Conservation (phyloP, 64 coral and sea anemone species). For the Acropora tenuis region DNA sequence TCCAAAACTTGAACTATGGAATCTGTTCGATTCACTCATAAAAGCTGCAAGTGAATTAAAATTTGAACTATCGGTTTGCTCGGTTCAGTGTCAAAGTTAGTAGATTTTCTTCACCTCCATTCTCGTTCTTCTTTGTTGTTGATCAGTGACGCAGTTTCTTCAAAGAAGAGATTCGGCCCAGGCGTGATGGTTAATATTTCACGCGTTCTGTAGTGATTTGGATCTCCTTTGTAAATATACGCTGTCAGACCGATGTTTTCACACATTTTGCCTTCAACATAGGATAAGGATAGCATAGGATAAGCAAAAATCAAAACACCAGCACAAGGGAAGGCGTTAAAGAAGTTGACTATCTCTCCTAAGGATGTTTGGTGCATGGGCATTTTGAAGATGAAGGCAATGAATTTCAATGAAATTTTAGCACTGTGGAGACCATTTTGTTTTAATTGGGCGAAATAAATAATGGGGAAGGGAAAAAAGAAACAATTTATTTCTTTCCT, state of each 20-base stretch:
- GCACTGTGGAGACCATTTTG: too few species aligned
- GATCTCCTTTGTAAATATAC: neutral
- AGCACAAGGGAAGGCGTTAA: neutral
- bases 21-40: too few species aligned
- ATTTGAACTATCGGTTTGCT: neutral
- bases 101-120: neutral
- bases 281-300: neutral
- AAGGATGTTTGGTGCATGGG: neutral
- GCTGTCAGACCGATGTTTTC: neutral
- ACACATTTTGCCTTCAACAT: neutral
- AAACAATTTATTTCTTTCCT: too few species aligned
- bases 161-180: neutral
- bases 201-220: too few species aligned
- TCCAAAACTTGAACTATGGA: too few species aligned
- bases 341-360: neutral
- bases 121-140: neutral
- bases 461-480: too few species aligned
- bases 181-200: neutral
- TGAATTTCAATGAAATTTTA: too few species aligned
- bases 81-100: neutral
- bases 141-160: neutral
- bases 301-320: conserved; percentile 9
- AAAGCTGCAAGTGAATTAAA: neutral
- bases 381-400: too few species aligned
- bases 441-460: too few species aligned